These are phyloP conservation scores for Cydia pomonella DNA, from an alignment of 1,140 invertebrate genomes.

Conservation along the genomic window DNA sequence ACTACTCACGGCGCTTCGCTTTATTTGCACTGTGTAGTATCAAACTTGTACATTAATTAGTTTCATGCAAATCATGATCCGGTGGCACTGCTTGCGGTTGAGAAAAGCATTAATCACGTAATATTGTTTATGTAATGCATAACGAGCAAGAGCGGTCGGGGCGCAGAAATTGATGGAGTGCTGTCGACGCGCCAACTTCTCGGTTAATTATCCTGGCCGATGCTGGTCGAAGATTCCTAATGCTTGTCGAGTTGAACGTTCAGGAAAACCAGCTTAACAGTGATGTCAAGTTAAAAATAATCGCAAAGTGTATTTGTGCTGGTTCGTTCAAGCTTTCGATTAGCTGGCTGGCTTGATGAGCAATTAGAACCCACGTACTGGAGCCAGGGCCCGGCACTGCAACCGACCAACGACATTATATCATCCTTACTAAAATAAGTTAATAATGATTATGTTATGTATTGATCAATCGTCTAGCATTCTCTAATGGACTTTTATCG, in stretches of 20 bases:
- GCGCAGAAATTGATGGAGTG: constrained; percentile 58
- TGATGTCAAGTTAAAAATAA: background rate
- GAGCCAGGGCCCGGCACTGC: background rate
- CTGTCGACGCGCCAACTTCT: constrained; percentile 55
- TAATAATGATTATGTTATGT: too few relatives aligned
- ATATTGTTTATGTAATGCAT: constrained; percentile 61
- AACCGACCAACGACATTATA: background rate
- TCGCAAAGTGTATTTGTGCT: background rate
- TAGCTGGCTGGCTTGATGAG: background rate
- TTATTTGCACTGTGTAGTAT: constrained; percentile 26
- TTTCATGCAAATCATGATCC: constrained; percentile 74
- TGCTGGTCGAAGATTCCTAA: background rate
- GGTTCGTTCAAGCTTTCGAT: background rate
- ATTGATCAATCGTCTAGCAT: too few relatives aligned
- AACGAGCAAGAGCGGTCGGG: constrained; percentile 43
- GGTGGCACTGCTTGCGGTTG: constrained; percentile 54
- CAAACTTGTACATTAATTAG: constrained; percentile 65
- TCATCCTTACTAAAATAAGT: too few relatives aligned
- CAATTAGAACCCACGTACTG: background rate
- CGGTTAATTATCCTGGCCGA: constrained; percentile 54
- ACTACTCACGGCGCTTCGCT: constrained; percentile 15
- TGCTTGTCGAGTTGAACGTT: background rate
- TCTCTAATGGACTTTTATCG: too few relatives aligned
- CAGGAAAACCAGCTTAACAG: background rate
- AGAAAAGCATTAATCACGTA: constrained; percentile 69